phyloP scores from a whole-genome alignment of 1,140 invertebrate species.

The Parapsyche elsis region DNA sequence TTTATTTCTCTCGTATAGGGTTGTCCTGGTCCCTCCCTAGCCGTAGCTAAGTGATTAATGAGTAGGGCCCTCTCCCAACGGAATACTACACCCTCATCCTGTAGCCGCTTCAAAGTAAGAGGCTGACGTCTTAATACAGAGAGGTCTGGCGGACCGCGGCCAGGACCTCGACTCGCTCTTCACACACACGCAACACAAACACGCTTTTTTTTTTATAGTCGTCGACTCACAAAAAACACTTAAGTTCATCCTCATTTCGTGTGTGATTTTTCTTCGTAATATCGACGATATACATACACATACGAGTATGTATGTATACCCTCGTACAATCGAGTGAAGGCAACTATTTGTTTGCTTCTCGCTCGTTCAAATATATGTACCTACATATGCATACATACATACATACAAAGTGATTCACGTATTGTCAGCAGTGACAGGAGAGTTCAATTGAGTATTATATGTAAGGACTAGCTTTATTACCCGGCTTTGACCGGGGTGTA shows the following conservation, averaged over 20 bases:
- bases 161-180: background rate
- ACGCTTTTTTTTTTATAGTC: slow-evolving; percentile 21
- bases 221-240: slow-evolving; percentile 43
- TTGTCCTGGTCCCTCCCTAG: slow-evolving; percentile 32
- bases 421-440: too few relatives aligned
- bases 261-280: slow-evolving; percentile 38
- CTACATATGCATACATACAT: too few relatives aligned
- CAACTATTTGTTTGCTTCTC: too few relatives aligned
- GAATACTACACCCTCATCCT: slow-evolving; percentile 46
- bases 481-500: too few relatives aligned
- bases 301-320: too few relatives aligned
- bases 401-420: too few relatives aligned
- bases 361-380: too few relatives aligned
- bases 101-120: slow-evolving; percentile 41
- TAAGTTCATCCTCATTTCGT: slow-evolving; percentile 38
- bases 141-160: background rate
- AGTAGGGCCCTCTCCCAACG: slow-evolving; percentile 33
- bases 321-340: too few relatives aligned
- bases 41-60: slow-evolving; percentile 49
- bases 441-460: too few relatives aligned
- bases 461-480: too few relatives aligned
- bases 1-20: slow-evolving; percentile 42
- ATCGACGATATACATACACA: slow-evolving; percentile 20
- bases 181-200: background rate
- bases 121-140: slow-evolving; percentile 46